Conservation (phyloP, 2,113 vertebrate species). For the Zosterops japonicus region DNA sequence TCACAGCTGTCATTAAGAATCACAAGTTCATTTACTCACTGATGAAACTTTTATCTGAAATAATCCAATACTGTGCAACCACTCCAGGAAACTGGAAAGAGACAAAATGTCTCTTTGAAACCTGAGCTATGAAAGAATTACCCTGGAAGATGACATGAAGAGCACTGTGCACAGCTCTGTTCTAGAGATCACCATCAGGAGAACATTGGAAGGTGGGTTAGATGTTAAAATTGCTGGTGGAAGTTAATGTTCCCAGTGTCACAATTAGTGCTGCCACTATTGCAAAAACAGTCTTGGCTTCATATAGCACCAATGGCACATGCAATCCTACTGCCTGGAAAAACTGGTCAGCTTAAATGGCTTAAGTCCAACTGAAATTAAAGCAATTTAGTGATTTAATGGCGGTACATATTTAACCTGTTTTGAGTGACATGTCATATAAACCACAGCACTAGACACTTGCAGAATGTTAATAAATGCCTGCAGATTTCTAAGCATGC, state of each 20-base stretch:
- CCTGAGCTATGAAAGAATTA: background rate
- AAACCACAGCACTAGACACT: background rate
- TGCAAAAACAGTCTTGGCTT: background rate
- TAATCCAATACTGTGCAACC: background rate
- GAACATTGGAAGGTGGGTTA: background rate
- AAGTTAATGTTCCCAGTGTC: background rate
- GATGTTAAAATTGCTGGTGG: background rate
- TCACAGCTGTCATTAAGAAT: conserved; percentile 27
- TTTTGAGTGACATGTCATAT: background rate
- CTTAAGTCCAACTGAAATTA: background rate
- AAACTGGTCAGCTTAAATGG: background rate
- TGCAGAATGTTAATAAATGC: background rate
- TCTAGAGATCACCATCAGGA: background rate
- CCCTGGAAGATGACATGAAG: background rate
- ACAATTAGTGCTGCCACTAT: background rate
- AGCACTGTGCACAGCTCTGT: background rate
- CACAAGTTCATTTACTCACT: conserved; percentile 23
- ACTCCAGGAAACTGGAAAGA: background rate
- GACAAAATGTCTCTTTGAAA: background rate
- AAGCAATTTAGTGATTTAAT: background rate
- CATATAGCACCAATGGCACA: background rate
- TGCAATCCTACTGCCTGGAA: background rate
- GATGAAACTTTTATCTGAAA: background rate
- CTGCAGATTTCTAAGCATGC: background rate
- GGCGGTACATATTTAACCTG: background rate